Evolutionary conservation across 2,888 invertebrate genomes (phyloP), one percentile per base, ranked within the genome.

Genomic region (Notocelia uddmanniana): DNA sequence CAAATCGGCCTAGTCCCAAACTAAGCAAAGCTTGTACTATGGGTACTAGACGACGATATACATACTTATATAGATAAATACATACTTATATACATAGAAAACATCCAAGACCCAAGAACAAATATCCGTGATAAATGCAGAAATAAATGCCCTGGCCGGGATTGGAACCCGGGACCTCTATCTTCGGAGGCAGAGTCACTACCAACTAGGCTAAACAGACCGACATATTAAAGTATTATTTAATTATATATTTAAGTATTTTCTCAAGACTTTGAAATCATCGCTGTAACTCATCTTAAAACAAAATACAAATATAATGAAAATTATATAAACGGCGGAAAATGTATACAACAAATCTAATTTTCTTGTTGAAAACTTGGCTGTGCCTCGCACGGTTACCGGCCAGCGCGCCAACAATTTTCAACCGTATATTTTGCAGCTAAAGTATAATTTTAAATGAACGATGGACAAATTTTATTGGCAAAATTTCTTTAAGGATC

Each of bases 261-360:
- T 48, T 19, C 50, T 50, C 3, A 19, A 19, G 10, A 19, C 18
- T 50, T 19, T 11, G 9, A 19, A 50, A 50, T 50, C 19, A 2
- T 18, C 3, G 9, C 18, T 19, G 11, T 19, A 26, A 48, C 26
- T 18, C n/a, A 41, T 60, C 50, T 19, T 50, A 19, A 63, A 26
- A 71, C 50, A 58, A 37, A 69, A 69, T 37, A 57, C 52, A 64
- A 64, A 59, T 64, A 26, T 59, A 66, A 72, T 67, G 55, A 60
- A 72, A 67, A 72, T 67, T 60, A 48, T 55, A 67, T 67, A 72
- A 72, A 60, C 55, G 67, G 67, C 67, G 60, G 71, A 67, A 72
- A 72, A 72, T 67, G 62, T 69, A 67, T 19, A 71, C 70, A 72
- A 67, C 67, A 72, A 72, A 67, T 72, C 71, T 67, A 67, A 72